phyloP scores from a whole-genome alignment of 2,888 invertebrate genomes.

The Apeira syringaria region DNA sequence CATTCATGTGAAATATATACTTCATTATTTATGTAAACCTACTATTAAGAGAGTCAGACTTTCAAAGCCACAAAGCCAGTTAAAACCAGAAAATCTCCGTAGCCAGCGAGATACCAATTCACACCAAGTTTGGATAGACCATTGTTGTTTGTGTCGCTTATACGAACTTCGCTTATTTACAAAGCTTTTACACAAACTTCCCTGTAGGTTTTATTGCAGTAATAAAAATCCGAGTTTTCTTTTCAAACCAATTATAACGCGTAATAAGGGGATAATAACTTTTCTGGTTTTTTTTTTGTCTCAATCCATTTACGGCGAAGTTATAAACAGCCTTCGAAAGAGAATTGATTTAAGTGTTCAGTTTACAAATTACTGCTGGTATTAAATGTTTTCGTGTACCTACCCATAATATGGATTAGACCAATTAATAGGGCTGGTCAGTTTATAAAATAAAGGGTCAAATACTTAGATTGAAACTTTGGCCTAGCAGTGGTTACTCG shows the following conservation, averaged over 20 bases:
- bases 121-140: slow-evolving; percentile 20
- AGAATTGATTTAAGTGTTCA: slow-evolving; percentile 8
- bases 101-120: slow-evolving; percentile 19
- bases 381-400: no score
- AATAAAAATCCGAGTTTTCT: slow-evolving; percentile 29
- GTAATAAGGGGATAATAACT: slow-evolving; percentile 15
- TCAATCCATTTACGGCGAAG: slow-evolving; percentile 1
- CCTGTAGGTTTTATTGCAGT: slow-evolving; percentile 27
- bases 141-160: slow-evolving; percentile 30
- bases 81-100: slow-evolving; percentile 1
- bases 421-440: no score
- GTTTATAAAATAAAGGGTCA: no score
- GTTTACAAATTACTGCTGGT: no score
- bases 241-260: slow-evolving; percentile 30
- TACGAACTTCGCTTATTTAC: slow-evolving; percentile 45
- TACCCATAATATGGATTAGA: no score
- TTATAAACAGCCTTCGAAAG: slow-evolving; percentile 1
- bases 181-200: slow-evolving; percentile 38
- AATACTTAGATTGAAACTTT: no score
- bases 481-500: no score
- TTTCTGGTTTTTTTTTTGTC: slow-evolving; percentile 13
- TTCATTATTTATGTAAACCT: no score
- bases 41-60: no score
- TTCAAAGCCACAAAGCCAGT: not conserved
- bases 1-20: no score